phyloP scores from a whole-genome alignment of 1,140 invertebrate genomes.

The Drosophila rufa region DNA sequence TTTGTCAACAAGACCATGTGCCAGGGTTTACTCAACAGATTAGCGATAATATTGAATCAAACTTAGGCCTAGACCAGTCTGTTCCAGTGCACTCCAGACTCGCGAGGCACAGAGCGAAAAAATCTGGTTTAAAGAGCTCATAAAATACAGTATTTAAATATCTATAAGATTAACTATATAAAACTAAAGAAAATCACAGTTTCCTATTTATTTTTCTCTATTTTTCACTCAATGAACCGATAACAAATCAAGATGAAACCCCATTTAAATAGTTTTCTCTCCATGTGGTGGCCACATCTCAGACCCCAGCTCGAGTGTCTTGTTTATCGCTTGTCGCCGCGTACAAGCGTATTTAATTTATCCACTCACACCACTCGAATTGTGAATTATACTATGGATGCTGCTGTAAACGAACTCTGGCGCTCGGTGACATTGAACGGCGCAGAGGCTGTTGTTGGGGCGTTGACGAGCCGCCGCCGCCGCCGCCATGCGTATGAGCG shows the following conservation, averaged over 20 bases:
- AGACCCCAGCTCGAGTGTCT: conserved; percentile 24
- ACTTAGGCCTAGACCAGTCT: conserved; percentile 18
- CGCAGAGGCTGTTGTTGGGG: no score
- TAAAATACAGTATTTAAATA: neutral
- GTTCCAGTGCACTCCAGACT: conserved; percentile 28
- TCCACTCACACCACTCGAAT: conserved; percentile 43
- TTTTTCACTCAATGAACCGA: neutral
- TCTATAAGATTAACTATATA: neutral
- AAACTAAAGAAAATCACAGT: neutral
- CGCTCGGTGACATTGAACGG: conserved; percentile 39
- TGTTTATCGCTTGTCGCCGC: conserved; percentile 28
- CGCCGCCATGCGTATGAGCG: conserved; percentile 50
- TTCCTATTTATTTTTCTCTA: neutral
- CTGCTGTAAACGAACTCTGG: conserved; percentile 49
- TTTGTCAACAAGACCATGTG: conserved; percentile 33
- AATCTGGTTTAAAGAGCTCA: no score
- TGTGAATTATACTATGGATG: conserved; percentile 38
- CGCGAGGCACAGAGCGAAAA: conserved; percentile 2
- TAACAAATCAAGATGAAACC: neutral
- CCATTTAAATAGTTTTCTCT: conserved; percentile 10
- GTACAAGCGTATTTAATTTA: conserved; percentile 45
- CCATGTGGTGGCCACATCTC: neutral
- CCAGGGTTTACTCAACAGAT: conserved; percentile 32
- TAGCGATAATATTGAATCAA: conserved; percentile 41
- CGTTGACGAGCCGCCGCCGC: conserved; percentile 1